Evolutionary conservation across 2,797 vertebrate species (phyloP).

Genomic region (Sparidentex hasta): DNA sequence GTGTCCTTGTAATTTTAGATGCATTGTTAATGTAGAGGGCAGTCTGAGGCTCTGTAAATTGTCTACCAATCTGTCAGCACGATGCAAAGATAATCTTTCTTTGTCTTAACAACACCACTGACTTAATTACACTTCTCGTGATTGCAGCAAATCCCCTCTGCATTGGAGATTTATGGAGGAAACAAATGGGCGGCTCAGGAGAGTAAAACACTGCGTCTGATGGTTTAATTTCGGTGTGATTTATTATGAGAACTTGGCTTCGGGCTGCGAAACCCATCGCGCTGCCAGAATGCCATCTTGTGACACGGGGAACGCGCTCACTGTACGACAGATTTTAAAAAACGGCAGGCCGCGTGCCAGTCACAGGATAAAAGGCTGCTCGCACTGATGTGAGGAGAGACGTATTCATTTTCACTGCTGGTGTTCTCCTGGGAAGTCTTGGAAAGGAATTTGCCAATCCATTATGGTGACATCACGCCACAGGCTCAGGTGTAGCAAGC

Average conservation of each 20-base stretch:
- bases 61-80: slow-evolving; percentile 14
- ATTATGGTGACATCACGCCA: neutral
- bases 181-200: slow-evolving; percentile 26
- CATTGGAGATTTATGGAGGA: slow-evolving; percentile 26
- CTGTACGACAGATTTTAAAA: slow-evolving; percentile 29
- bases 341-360: slow-evolving; percentile 24
- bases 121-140: slow-evolving; percentile 21
- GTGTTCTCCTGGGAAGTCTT: slow-evolving; percentile 4
- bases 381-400: neutral
- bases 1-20: neutral
- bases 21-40: neutral
- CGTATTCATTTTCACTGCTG: slow-evolving; percentile 23
- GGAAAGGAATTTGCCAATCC: slow-evolving; percentile 4
- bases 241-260: slow-evolving; percentile 39
- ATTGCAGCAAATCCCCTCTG: slow-evolving; percentile 31
- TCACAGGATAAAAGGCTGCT: slow-evolving; percentile 6
- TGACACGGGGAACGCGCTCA: slow-evolving; percentile 31
- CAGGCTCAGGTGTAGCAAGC: neutral
- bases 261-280: slow-evolving; percentile 26
- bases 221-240: slow-evolving; percentile 54
- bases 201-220: slow-evolving; percentile 23
- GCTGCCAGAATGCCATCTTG: slow-evolving; percentile 37
- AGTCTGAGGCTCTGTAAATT: neutral
- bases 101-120: neutral
- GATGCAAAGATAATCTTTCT: slow-evolving; percentile 5